phyloP scores from a whole-genome alignment of 2,797 vertebrate species.

The Peromyscus eremicus region DNA sequence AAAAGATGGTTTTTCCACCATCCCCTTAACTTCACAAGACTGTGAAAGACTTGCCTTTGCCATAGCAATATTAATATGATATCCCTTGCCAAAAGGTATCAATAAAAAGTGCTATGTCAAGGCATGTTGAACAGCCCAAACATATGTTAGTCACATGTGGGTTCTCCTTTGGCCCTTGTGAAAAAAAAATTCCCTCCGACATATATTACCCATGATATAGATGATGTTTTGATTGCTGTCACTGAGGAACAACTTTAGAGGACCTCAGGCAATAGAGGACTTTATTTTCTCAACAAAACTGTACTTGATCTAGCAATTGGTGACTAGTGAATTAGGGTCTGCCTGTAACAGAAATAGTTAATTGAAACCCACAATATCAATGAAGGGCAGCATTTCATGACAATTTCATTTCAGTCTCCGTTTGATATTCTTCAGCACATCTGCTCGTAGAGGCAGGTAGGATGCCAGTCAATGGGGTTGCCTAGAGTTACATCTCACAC shows the following conservation, averaged over 20 bases:
- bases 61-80: neutral
- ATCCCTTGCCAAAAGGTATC: neutral
- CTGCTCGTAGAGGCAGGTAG: slow-evolving; percentile 19
- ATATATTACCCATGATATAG: neutral
- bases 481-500: neutral
- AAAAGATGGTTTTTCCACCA: too few species aligned
- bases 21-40: neutral
- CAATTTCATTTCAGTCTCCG: slow-evolving; percentile 58
- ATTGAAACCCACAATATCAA: slow-evolving; percentile 41
- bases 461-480: slow-evolving; percentile 12
- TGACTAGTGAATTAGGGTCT: slow-evolving; percentile 31
- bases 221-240: neutral
- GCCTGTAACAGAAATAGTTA: slow-evolving; percentile 21
- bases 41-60: neutral
- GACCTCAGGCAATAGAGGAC: neutral
- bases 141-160: neutral
- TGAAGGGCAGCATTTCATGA: slow-evolving; percentile 49
- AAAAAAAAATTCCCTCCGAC: neutral
- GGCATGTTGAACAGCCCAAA: neutral
- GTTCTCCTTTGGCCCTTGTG: neutral
- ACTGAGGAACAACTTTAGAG: neutral
- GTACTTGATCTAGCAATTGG: neutral
- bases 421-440: slow-evolving; percentile 33
- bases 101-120: neutral
- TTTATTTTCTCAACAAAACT: neutral